Conservation (phyloP, 2,888 invertebrate species). For the Diarsia brunnea region DNA sequence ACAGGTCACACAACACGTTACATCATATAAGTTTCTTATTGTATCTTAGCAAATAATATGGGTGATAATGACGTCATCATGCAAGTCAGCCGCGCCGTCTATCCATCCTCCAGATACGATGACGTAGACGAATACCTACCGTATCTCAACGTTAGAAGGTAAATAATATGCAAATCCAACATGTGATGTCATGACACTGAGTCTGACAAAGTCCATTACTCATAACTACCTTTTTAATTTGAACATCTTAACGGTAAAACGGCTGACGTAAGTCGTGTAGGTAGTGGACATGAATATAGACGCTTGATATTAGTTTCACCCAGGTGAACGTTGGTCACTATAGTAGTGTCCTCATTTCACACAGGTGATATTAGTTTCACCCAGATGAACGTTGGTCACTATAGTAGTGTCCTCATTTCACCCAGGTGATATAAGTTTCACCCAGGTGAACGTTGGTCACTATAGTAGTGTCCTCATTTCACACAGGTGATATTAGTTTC, state of each 20-base stretch:
- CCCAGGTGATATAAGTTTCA: too few relatives aligned
- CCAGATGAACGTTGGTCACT: too few relatives aligned
- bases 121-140: slow-evolving; percentile 34
- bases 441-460: too few relatives aligned
- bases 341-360: too few relatives aligned
- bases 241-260: not conserved
- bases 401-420: too few relatives aligned
- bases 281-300: not conserved
- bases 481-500: too few relatives aligned
- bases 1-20: slow-evolving; percentile 2
- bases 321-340: too few relatives aligned
- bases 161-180: slow-evolving; percentile 25
- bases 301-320: too few relatives aligned
- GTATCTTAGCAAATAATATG: slow-evolving; percentile 1
- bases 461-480: too few relatives aligned
- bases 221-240: slow-evolving; percentile 12
- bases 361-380: too few relatives aligned
- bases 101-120: slow-evolving; percentile 13
- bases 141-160: slow-evolving; percentile 2
- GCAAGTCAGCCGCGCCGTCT: slow-evolving; percentile 31
- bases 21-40: slow-evolving; percentile 28
- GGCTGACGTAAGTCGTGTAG: not conserved
- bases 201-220: slow-evolving; percentile 32
- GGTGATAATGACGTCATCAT: slow-evolving; percentile 25
- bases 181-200: slow-evolving; percentile 24